Evolutionary conservation across 2,888 invertebrate species (phyloP), one percentile per base, ranked within the genome.

Genomic region (Stegana nigrithorax): DNA sequence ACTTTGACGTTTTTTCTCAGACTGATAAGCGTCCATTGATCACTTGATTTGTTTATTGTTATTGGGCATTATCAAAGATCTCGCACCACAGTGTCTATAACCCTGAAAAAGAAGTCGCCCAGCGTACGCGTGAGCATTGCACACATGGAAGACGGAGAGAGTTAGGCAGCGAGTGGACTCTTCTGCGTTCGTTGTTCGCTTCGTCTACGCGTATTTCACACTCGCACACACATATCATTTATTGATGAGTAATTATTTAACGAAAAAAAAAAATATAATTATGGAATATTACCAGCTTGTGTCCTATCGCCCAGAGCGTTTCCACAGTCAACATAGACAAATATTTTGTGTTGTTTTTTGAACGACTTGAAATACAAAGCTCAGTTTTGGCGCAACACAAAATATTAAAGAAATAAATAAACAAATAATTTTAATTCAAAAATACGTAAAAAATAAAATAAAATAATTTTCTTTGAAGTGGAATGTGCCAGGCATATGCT

Each of bases 271-370:
- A 51, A 4, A 4, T 29, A 47, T 47, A 58, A 68, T 64, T 23
- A 42, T 70, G 70, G 79, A 80, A 80, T 80, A 78, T 78, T 80
- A 60, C 77, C 42, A 73, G 39, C 7, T 62, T 63, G 59, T 59
- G 62, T 60, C 62, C 47, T 51, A 25, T 26, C 26, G 29, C 59
- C 45, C 70, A 73, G 36, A 27, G 19, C 42, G 17, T 51, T 12
- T 44, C 10, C n/a, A n/a, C 36, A 45, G 36, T n/a, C n/a, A n/a
- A n/a, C n/a, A n/a, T n/a, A n/a, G n/a, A n/a, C n/a, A n/a, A n/a
- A n/a, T n/a, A n/a, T n/a, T n/a, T n/a, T n/a, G n/a, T n/a, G n/a
- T n/a, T n/a, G n/a, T n/a, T n/a, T n/a, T n/a, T n/a, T n/a, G n/a
- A n/a, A n/a, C n/a, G n/a, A n/a, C n/a, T n/a, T n/a, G n/a, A n/a